These are phyloP conservation scores for Danaus plexippus DNA, from an alignment of 1,140 invertebrate species.

Conservation along the genomic window DNA sequence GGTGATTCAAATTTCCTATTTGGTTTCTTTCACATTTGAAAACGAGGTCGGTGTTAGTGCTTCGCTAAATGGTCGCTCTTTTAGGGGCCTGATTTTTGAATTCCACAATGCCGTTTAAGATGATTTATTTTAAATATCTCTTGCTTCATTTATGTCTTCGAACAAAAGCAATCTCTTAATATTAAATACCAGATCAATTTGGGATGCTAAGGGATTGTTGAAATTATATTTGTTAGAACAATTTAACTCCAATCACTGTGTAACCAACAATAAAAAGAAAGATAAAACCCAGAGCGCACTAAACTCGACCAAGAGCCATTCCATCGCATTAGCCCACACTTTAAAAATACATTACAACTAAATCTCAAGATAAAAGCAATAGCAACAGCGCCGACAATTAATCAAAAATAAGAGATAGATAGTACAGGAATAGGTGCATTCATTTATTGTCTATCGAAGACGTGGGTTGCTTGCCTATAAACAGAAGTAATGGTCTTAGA, in stretches of 20 bases:
- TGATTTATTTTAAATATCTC: slow-evolving; percentile 7
- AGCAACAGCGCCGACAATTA: slow-evolving; percentile 38
- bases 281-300: no score
- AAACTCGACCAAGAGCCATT: no score
- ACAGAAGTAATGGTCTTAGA: slow-evolving; percentile 46
- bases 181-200: no score
- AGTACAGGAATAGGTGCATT: slow-evolving; percentile 46
- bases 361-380: slow-evolving; percentile 51
- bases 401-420: slow-evolving; percentile 54
- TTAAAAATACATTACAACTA: slow-evolving; percentile 55
- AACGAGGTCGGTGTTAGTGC: slow-evolving; percentile 30
- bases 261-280: no score
- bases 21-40: slow-evolving; percentile 38
- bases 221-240: no score
- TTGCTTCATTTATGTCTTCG: not conserved
- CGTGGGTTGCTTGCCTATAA: slow-evolving; percentile 39
- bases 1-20: slow-evolving; percentile 49
- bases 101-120: slow-evolving; percentile 9
- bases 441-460: slow-evolving; percentile 54
- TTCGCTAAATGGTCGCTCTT: slow-evolving; percentile 32
- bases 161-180: no score
- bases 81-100: slow-evolving; percentile 12
- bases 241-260: no score
- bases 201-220: no score
- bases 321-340: slow-evolving; percentile 22